Conservation (phyloP, 1,140 invertebrate species). For the Drosophila santomea region DNA sequence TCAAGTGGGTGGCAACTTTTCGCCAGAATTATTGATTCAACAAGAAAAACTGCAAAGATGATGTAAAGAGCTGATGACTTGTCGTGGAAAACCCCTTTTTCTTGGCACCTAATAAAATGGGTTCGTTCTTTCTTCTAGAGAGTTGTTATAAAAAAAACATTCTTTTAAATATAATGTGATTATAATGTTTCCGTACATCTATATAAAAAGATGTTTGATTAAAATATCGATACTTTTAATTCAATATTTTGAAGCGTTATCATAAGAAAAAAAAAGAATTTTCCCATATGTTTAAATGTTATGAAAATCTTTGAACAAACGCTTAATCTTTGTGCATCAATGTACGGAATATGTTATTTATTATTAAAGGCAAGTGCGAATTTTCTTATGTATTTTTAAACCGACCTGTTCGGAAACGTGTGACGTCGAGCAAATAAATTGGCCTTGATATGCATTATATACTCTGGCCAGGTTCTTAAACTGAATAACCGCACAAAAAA, state of each 20-base stretch:
- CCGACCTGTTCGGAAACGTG: not conserved
- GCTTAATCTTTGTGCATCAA: not conserved
- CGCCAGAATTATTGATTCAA: conserved; percentile 36
- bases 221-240: too few species aligned
- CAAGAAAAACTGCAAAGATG: conserved; percentile 23
- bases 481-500: conserved; percentile 20
- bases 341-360: not conserved
- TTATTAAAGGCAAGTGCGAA: conserved; percentile 1
- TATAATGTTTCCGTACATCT: too few species aligned
- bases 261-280: too few species aligned
- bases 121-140: too few species aligned
- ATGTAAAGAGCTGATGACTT: conserved; percentile 1
- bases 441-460: conserved; percentile 34
- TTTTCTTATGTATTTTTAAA: conserved; percentile 8
- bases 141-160: too few species aligned
- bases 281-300: too few species aligned
- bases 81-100: not conserved
- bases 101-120: not conserved
- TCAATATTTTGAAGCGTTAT: too few species aligned
- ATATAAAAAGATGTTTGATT: too few species aligned
- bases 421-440: conserved; percentile 4
- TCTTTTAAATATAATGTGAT: too few species aligned
- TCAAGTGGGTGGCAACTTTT: conserved; percentile 25
- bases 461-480: conserved; percentile 44
- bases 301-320: too few species aligned